Conservation (phyloP, 2,113 vertebrate species). For the Empidonax traillii region DNA sequence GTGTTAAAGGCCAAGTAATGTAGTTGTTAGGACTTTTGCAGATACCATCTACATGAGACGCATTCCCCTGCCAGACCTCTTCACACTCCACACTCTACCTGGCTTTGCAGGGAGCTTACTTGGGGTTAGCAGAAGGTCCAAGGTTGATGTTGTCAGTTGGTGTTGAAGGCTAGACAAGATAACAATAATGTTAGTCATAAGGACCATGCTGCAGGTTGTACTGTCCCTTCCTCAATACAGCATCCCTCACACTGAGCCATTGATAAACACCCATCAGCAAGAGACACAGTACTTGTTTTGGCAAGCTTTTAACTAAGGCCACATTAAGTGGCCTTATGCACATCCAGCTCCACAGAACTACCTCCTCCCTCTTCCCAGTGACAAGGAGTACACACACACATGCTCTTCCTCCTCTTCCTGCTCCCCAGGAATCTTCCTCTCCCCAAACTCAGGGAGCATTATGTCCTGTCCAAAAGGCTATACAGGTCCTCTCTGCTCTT, state of each 20-base stretch:
- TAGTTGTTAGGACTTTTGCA: background rate
- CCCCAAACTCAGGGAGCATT: background rate
- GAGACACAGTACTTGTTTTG: background rate
- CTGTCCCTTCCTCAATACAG: background rate
- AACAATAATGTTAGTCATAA: background rate
- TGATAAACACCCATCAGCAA: background rate
- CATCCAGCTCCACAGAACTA: background rate
- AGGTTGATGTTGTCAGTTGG: conserved; percentile 86
- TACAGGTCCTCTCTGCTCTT: background rate
- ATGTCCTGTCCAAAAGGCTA: background rate
- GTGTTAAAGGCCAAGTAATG: background rate
- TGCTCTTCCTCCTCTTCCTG: background rate
- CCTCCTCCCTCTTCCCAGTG: background rate
- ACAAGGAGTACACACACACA: fast-evolving
- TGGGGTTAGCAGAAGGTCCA: conserved; percentile 94
- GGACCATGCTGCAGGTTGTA: too few species aligned
- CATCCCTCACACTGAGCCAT: background rate
- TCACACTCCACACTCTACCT: background rate
- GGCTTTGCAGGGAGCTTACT: conserved; percentile 80
- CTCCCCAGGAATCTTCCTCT: background rate
- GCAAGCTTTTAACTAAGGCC: background rate
- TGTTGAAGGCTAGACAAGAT: conserved; percentile 64
- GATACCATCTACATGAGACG: background rate
- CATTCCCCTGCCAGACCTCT: background rate
- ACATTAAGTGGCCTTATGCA: background rate